These are phyloP conservation scores for Butorides virescens DNA, from an alignment of 2,113 vertebrate species.

Conservation along the genomic window DNA sequence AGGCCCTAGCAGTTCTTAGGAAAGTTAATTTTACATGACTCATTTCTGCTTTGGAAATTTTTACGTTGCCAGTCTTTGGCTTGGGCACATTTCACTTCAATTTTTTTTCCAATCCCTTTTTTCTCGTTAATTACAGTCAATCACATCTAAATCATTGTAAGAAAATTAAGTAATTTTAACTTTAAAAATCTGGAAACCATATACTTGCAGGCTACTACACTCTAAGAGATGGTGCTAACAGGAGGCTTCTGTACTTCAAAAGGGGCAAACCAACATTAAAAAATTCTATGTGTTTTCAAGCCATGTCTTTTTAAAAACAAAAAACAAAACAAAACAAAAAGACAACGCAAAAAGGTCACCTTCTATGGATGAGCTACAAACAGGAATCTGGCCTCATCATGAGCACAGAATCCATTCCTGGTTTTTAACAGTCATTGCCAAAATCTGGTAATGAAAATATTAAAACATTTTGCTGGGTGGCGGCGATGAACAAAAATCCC, in stretches of 20 bases:
- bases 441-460: not conserved
- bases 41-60: not conserved
- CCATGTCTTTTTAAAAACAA: too few species aligned
- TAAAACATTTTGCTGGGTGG: not conserved
- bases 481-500: too few species aligned
- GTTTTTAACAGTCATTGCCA: not conserved
- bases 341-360: not conserved
- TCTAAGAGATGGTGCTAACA: not conserved
- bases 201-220: not conserved
- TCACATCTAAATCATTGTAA: not conserved
- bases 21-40: conserved; percentile 49
- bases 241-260: not conserved
- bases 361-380: not conserved
- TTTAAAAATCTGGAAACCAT: not conserved
- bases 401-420: not conserved
- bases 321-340: not conserved
- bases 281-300: not conserved
- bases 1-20: not conserved
- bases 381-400: not conserved
- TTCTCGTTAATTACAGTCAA: not conserved
- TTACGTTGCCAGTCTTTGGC: not conserved
- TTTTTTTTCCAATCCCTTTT: not conserved
- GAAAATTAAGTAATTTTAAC: not conserved
- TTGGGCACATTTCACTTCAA: not conserved
- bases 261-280: not conserved